These are phyloP conservation scores for Anseranas semipalmata DNA, from an alignment of 2,113 vertebrate species.

Conservation along the genomic window DNA sequence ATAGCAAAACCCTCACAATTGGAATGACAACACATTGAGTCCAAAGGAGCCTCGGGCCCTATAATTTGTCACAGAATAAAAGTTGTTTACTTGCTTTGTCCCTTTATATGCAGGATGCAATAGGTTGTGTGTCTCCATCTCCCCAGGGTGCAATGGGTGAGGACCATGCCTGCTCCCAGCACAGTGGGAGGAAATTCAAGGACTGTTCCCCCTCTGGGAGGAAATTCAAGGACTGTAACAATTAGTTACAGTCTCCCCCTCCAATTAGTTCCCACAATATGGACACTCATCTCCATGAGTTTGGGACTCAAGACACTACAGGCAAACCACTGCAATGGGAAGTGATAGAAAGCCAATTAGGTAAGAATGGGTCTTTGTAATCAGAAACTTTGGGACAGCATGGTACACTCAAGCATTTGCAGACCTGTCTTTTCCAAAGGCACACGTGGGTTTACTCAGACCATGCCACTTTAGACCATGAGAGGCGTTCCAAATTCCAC, in stretches of 20 bases:
- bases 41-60: neutral
- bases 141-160: neutral
- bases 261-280: neutral
- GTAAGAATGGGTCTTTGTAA: neutral
- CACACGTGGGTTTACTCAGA: neutral
- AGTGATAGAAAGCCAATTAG: neutral
- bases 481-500: neutral
- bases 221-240: neutral
- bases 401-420: neutral
- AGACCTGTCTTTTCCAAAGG: neutral
- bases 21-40: neutral
- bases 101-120: rapidly evolving
- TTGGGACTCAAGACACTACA: neutral
- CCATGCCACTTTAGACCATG: rapidly evolving
- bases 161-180: neutral
- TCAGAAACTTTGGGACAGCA: neutral
- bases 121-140: rapidly evolving
- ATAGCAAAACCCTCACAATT: neutral
- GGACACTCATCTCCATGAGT: rapidly evolving
- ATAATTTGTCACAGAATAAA: neutral
- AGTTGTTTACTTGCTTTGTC: neutral
- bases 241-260: neutral
- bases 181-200: neutral
- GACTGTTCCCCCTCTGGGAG: rapidly evolving
- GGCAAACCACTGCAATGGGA: rapidly evolving